A percentile compares a stretch with the other conserved stretches of the same genome.
Evolutionary conservation across 2,113 vertebrate species (phyloP).

Genomic region (Crotalus tigris): DNA sequence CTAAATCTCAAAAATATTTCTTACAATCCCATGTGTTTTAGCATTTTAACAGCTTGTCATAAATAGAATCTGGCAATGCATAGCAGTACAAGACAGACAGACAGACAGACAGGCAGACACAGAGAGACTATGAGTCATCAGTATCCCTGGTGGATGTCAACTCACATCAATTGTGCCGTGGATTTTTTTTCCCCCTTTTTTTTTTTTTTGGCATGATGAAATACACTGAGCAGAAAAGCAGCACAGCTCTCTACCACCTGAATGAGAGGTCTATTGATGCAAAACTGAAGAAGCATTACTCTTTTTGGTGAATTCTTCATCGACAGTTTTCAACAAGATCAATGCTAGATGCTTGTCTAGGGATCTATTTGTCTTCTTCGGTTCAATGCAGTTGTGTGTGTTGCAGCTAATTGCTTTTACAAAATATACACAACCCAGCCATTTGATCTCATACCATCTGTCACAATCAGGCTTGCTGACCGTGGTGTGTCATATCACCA

Average conservation of each 20-base stretch:
- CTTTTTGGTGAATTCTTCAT: not conserved
- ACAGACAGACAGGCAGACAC: not conserved
- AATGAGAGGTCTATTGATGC: not conserved
- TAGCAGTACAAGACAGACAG: not conserved
- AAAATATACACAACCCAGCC: not conserved
- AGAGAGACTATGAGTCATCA: not conserved
- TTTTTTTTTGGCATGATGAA: not conserved
- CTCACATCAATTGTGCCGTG: not conserved
- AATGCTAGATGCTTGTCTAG: not conserved
- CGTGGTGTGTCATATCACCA: not conserved
- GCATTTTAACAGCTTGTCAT: slow-evolving; percentile 15
- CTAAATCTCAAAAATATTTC: not conserved
- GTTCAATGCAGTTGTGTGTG: not conserved
- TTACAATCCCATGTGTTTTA: slow-evolving; percentile 10
- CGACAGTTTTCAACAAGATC: not conserved
- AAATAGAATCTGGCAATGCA: not conserved
- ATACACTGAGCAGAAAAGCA: not conserved
- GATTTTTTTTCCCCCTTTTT: not conserved
- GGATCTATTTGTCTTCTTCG: not conserved
- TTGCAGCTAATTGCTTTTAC: slow-evolving; percentile 5
- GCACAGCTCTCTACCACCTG: not conserved
- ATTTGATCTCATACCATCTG: not conserved
- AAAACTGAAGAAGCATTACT: not conserved
- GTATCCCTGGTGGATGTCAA: not conserved
- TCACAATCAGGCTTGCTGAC: not conserved